Percentiles rank a stretch among this genome's conserved stretches.
Conservation (phyloP, 2,888 invertebrate species). For the Therioaphis trifolii region DNA sequence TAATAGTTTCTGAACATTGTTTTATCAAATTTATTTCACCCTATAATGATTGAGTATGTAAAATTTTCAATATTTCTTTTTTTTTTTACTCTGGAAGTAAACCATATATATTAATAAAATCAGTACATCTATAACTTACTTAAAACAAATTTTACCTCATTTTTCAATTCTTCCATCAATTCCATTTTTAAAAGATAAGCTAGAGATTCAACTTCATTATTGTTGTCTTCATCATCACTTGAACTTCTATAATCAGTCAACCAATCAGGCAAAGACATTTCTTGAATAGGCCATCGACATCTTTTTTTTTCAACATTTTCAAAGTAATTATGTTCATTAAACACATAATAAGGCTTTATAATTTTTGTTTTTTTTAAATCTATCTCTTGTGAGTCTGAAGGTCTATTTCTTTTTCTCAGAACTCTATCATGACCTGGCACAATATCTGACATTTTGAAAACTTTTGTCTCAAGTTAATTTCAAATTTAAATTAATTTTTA, state of each 20-base stretch:
- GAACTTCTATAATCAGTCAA: neutral
- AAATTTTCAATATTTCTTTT: neutral
- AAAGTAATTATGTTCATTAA: slow-evolving; percentile 12
- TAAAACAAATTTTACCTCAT: neutral
- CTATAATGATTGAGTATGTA: too few species aligned
- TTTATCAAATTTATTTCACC: too few species aligned
- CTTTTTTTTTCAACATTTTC: neutral
- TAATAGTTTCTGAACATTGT: too few species aligned
- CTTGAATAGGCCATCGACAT: neutral
- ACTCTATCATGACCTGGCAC: neutral
- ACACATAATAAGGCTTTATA: neutral
- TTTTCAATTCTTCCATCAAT: neutral
- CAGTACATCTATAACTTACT: neutral
- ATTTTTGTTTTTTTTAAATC: neutral
- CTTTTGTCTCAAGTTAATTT: too few species aligned
- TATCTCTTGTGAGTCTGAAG: neutral
- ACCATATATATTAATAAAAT: neutral
- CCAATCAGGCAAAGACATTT: neutral
- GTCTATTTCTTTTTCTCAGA: neutral
- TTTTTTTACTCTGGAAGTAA: neutral
- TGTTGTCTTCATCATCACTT: neutral
- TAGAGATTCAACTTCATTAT: neutral
- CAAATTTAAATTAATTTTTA: too few species aligned
- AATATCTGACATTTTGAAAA: too few species aligned
- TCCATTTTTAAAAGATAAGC: neutral